Percentiles rank a stretch among this genome's conserved stretches.
These are phyloP conservation scores for Planiliza haematocheilus DNA, from an alignment of 2,113 vertebrate genomes.

Conservation along the genomic window DNA sequence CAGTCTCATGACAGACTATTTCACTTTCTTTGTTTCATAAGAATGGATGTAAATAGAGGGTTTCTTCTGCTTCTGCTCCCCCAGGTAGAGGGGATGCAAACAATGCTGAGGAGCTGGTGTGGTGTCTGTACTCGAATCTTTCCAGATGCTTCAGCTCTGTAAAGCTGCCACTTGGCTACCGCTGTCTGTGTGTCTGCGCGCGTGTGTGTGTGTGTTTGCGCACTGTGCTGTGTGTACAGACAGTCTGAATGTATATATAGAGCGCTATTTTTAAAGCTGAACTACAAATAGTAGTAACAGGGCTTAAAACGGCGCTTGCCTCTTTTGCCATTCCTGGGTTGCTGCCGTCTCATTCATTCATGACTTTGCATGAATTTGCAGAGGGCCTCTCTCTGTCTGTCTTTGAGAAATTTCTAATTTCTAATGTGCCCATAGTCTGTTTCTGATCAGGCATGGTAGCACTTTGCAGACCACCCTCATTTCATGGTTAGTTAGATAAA, in stretches of 20 bases:
- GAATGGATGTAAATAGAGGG: conserved; percentile 67
- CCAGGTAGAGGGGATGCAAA: conserved; percentile 72
- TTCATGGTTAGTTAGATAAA: conserved; percentile 55
- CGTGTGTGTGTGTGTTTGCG: conserved; percentile 36
- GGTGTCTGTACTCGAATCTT: conserved; percentile 38
- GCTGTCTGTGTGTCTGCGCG: conserved; percentile 48
- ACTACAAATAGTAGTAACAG: conserved; percentile 78
- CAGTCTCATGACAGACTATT: conserved; percentile 63
- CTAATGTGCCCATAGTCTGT: background rate
- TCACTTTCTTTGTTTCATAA: conserved; percentile 57
- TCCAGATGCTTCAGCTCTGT: conserved; percentile 56
- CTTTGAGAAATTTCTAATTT: conserved; percentile 18
- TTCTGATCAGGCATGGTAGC: conserved; percentile 12
- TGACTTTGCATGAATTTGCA: conserved; percentile 67
- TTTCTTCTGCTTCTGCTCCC: conserved; percentile 49
- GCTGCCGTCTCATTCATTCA: conserved; percentile 77
- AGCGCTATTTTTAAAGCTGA: conserved; percentile 80
- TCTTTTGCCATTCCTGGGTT: conserved; percentile 70
- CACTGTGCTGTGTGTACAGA: conserved; percentile 36
- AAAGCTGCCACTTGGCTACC: conserved; percentile 59
- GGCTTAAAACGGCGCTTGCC: conserved; percentile 77
- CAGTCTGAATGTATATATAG: conserved; percentile 75
- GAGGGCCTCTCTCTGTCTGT: conserved; percentile 19
- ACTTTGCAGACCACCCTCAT: conserved; percentile 6
- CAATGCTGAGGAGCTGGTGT: conserved; percentile 57